phyloP scores from a whole-genome alignment of 2,113 vertebrate species.

The Tinamus guttatus region DNA sequence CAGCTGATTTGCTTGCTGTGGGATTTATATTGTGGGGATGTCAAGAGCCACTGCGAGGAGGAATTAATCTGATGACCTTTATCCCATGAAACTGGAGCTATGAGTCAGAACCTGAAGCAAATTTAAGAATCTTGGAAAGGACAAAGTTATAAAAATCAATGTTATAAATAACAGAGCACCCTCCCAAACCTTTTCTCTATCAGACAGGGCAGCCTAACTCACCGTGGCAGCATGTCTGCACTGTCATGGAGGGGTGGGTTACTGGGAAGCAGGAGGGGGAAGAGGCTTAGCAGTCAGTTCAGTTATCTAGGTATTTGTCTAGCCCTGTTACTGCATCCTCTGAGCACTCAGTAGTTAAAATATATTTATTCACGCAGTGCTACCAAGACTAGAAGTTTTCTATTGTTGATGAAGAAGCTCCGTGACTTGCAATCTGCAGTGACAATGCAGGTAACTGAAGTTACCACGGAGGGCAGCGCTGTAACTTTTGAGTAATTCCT shows the following conservation, averaged over 20 bases:
- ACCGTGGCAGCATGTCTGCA: background rate
- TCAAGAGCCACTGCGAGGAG: background rate
- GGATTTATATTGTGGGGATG: background rate
- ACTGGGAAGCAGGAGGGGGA: background rate
- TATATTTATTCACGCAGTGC: background rate
- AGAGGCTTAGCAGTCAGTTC: background rate
- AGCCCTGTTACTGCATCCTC: background rate
- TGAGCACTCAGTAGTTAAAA: background rate
- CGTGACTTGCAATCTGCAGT: background rate
- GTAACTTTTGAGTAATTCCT: background rate
- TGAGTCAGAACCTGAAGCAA: conserved; percentile 15
- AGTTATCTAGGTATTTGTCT: background rate
- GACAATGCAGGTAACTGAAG: background rate
- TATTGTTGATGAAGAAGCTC: background rate
- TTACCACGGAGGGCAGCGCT: background rate
- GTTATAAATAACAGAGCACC: background rate
- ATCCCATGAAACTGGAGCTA: background rate
- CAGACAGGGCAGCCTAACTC: background rate
- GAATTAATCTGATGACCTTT: conserved; percentile 17
- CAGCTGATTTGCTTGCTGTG: background rate
- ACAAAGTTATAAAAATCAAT: background rate
- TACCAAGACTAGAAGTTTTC: background rate
- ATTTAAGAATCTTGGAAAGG: background rate
- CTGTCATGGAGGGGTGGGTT: background rate
- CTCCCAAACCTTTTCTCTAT: background rate